Percentiles rank a stretch among this genome's conserved stretches.
Evolutionary conservation across 1,140 invertebrate genomes (phyloP).

Genomic region (Trichonephila inaurata): DNA sequence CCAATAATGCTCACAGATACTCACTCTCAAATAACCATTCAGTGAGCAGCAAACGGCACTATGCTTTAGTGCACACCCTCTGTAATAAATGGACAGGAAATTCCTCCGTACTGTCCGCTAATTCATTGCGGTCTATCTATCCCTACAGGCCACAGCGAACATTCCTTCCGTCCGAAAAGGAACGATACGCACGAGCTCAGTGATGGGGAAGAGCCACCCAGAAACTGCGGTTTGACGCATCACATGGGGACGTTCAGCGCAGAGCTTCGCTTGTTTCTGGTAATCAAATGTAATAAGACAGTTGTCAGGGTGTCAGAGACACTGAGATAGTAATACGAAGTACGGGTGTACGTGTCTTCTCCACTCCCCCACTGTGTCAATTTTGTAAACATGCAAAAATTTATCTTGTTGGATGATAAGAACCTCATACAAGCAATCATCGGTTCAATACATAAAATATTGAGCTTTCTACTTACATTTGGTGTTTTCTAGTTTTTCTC

Average conservation of each 20-base stretch:
- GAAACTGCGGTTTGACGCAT: background rate
- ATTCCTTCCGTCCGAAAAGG: slow-evolving; percentile 18
- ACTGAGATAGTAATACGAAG: no score
- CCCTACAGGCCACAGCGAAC: background rate
- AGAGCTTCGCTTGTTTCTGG: background rate
- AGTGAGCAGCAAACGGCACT: background rate
- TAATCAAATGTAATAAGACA: background rate
- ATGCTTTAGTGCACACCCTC: slow-evolving; percentile 10
- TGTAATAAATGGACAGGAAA: slow-evolving; percentile 36
- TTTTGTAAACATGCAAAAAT: no score
- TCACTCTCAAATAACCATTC: background rate
- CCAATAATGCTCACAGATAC: no score
- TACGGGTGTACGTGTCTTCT: no score
- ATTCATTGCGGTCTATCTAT: slow-evolving; percentile 44
- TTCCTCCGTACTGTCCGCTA: slow-evolving; percentile 7
- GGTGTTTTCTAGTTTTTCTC: no score
- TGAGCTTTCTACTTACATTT: no score
- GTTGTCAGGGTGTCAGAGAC: background rate
- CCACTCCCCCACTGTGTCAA: no score
- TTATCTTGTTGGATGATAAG: no score
- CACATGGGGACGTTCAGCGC: background rate
- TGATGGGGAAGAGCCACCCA: background rate
- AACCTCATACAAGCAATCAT: no score
- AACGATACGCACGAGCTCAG: background rate
- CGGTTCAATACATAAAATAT: no score